A percentile compares a stretch with the other conserved stretches of the same genome.
These are phyloP conservation scores for Heterotis niloticus DNA, from an alignment of 2,113 vertebrate genomes.

Conservation along the genomic window DNA sequence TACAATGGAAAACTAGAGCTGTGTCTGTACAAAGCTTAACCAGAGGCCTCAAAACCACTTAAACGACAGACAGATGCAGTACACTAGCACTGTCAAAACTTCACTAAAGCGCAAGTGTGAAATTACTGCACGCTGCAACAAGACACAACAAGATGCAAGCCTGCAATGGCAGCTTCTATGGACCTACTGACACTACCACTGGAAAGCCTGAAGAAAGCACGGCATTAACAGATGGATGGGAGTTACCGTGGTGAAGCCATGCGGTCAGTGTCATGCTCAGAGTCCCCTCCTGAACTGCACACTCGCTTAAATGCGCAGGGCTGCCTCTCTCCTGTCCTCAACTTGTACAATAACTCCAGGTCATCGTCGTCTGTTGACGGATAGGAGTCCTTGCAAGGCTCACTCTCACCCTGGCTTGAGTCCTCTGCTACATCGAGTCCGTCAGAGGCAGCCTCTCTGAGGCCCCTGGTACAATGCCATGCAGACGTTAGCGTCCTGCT, in stretches of 20 bases:
- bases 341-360: conserved; percentile 7
- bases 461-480: neutral
- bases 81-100: too few relatives aligned
- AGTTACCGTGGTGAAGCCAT: neutral
- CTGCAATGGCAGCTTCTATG: too few relatives aligned
- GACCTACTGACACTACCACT: neutral
- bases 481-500: conserved; percentile 1
- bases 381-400: conserved; percentile 1
- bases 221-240: neutral
- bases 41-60: too few relatives aligned
- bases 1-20: too few relatives aligned
- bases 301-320: neutral
- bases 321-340: neutral
- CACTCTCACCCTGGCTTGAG: neutral
- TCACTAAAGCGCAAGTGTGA: too few relatives aligned
- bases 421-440: neutral
- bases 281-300: neutral
- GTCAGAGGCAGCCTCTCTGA: neutral
- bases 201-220: neutral
- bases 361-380: conserved; percentile 11
- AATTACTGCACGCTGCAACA: too few relatives aligned
- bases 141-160: too few relatives aligned
- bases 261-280: neutral
- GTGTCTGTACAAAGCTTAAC: too few relatives aligned
- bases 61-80: too few relatives aligned